Conservation (phyloP, 2,888 invertebrate genomes). For the Heliconius aoede region DNA sequence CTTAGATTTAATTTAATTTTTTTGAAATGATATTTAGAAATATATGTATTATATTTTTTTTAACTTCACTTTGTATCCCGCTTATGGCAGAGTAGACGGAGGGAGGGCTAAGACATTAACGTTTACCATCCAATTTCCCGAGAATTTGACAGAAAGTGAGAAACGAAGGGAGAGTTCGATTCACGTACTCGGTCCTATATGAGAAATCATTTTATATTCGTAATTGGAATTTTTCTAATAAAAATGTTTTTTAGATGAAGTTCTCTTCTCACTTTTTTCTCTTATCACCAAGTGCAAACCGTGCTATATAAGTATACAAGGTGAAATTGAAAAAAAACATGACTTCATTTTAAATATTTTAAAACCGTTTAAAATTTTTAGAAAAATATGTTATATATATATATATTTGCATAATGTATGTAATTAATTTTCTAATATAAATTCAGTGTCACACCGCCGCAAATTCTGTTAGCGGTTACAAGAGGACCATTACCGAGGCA, state of each 20-base stretch:
- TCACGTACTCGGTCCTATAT: too few species aligned
- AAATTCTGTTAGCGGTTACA: conserved; percentile 14
- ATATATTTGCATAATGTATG: background rate
- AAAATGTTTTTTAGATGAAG: too few species aligned
- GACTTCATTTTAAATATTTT: background rate
- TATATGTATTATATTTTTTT: background rate
- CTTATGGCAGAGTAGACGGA: background rate
- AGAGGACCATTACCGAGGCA: background rate
- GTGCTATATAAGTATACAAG: background rate
- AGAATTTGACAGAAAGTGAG: too few species aligned
- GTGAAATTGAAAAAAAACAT: background rate
- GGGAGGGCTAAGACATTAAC: too few species aligned
- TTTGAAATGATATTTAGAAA: background rate
- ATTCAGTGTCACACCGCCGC: background rate
- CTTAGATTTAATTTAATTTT: background rate
- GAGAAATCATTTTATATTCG: too few species aligned
- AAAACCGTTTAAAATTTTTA: background rate
- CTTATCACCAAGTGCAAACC: too few species aligned
- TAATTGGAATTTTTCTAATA: too few species aligned
- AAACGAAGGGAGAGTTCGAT: too few species aligned
- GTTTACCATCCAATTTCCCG: too few species aligned
- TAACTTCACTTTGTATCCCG: too few species aligned
- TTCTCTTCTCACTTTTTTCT: too few species aligned
- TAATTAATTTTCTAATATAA: background rate
- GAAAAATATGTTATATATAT: too few species aligned